These are phyloP conservation scores for Phocides pigmalion DNA, from an alignment of 1,140 invertebrate species.

Conservation along the genomic window DNA sequence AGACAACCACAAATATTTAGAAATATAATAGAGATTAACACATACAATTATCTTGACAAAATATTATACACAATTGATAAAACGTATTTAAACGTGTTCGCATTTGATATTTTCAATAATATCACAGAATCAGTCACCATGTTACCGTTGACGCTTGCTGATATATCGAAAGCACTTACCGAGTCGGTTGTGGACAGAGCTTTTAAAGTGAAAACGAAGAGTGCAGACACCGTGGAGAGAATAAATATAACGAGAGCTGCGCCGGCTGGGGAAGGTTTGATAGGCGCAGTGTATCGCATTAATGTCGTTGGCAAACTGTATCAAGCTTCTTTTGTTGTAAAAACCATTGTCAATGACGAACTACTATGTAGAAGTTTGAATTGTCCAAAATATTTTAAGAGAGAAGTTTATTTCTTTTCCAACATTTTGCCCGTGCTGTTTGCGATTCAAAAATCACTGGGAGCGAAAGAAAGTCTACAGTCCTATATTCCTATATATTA, in stretches of 20 bases:
- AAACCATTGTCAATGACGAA: constrained; percentile 43
- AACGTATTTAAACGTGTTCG: constrained; percentile 7
- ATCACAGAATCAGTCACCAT: constrained; percentile 32
- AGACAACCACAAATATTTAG: background rate
- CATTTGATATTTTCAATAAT: background rate
- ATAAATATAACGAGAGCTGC: constrained; percentile 44
- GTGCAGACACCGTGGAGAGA: constrained; percentile 38
- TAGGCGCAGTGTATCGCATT: constrained; percentile 53
- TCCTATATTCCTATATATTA: constrained; percentile 47
- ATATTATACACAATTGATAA: background rate
- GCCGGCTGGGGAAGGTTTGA: constrained; percentile 48
- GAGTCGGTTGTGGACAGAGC: constrained; percentile 42
- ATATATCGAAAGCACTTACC: constrained; percentile 49
- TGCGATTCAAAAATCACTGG: constrained; percentile 42
- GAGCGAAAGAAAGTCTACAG: constrained; percentile 48
- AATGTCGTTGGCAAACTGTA: constrained; percentile 35
- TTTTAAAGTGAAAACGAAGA: constrained; percentile 45
- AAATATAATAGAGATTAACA: background rate
- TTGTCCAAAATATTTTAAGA: constrained; percentile 43
- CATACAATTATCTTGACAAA: constrained; percentile 9
- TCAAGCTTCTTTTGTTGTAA: constrained; percentile 43
- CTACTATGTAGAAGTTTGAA: constrained; percentile 42
- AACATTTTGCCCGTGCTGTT: constrained; percentile 43
- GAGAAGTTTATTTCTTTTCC: constrained; percentile 49
- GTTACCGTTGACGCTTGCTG: constrained; percentile 40